Base-by-base conservation (phyloP, 2,113 vertebrate species). In the Pedetes capensis region DNA sequence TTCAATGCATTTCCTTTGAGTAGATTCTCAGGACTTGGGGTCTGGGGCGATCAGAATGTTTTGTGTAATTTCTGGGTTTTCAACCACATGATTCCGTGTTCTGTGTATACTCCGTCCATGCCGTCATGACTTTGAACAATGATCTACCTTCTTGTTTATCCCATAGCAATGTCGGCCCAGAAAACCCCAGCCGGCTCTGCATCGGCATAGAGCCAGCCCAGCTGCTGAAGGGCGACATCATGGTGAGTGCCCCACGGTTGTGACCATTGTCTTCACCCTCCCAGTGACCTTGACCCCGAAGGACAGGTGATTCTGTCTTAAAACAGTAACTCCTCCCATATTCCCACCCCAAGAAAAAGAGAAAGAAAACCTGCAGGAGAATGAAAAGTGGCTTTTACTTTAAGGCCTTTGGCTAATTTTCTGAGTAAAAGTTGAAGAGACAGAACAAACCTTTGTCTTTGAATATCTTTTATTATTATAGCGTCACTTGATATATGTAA, bases 151-250 rank as follows among this genome's bases (percentile, higher is more conserved):
- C 53, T 91, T 84, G 10, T 96, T 81, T 96, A 12, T n/a, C 88
- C 6, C 96, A 51, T 97, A 99, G 99, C 98, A 99, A 98, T 2
- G 79, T 99, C 25, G 98, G 98, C 72, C 96, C 98, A 57, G 98
- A 99, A 89, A 99, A 98, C 97, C 98, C 98, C 91, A 98, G 98
- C 97, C 98, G 98, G 82, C 97, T 99, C 93, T 99, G 98, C 97
- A 99, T 99, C 71, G 98, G 97, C 57, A 96, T 99, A 42, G 99
- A 99, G 89, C 99, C 99, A 10, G 99, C 99, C 16, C 99, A 99
- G 97, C 99, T 99, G 61, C 98, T 99, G 81, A 99, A 99, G 96
- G 99, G 99, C 89, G 99, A 99, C 96, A 98, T 99, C 96, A 99
- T 99, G 99, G 99, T 99, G 98, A 98, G 98, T 98, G 61, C 55